Base-by-base conservation (phyloP, 2,888 invertebrate genomes). In the Chymomyza caudatula region DNA sequence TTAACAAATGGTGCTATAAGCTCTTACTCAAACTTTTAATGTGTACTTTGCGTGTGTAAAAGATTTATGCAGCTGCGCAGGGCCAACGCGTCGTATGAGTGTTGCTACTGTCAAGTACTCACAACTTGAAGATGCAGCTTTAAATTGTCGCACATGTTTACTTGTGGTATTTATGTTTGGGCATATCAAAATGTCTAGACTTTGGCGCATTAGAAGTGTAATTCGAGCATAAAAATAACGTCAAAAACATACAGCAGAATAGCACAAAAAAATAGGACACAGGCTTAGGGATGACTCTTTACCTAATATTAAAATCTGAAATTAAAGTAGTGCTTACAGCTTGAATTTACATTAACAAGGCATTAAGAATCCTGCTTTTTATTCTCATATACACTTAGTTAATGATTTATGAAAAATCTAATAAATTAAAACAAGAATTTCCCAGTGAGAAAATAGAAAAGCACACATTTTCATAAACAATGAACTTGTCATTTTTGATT, bases 1-100 rank as follows among this genome's bases (percentile, higher is more conserved):
- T 86, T 76, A 80, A 85, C 81, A 84, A 81, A 86, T 86, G 86
- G 82, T 74, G 82, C 76, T 72, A 81, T 80, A 80, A 80, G 86
- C 80, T 85, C 76, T 78, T 69, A 73, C 77, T 78, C 68, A 85
- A 81, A 81, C 79, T 81, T 81, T 86, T 86, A 80, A 80, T 85
- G 85, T 70, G 73, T 84, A 80, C 51, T 43, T 17, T 52, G 58
- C 54, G 20, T 63, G 56, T 53, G 58, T 15, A 61, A 54, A 71
- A 83, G 84, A 80, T 80, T 85, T 83, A 80, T 85, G 84, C 15
- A 22, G 53, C 15, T 13, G 19, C 1, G 17, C 13, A 17, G 73
- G 65, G 73, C 58, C 78, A 73, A 66, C 47, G 56, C 66, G 65
- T 70, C 70, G 73, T 73, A 75, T 71, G 83, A 73, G 80, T 65